Conservation (phyloP, 2,113 vertebrate species). For the Charadrius vociferus region DNA sequence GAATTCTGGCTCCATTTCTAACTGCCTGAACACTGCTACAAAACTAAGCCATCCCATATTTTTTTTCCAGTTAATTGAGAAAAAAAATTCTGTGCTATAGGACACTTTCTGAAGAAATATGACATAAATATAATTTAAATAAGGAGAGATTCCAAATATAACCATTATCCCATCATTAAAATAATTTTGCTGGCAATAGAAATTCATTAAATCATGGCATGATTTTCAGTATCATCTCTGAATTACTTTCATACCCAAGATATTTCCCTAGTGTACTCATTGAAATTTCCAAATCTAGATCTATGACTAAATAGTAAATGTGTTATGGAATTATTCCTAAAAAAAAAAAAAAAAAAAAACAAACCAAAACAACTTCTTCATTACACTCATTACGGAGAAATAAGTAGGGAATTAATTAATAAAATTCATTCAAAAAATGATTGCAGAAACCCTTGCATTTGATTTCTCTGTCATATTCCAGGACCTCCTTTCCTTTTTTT, state of each 20-base stretch:
- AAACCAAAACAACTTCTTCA: no score
- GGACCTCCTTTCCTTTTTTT: rapidly evolving
- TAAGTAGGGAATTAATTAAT: not conserved
- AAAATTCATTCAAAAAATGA: not conserved
- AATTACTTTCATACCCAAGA: not conserved
- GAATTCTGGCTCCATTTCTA: not conserved
- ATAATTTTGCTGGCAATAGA: not conserved
- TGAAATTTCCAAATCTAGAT: not conserved
- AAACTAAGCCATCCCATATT: not conserved
- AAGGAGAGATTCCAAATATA: not conserved
- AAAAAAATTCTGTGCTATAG: not conserved
- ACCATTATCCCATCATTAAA: not conserved
- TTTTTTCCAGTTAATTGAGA: not conserved
- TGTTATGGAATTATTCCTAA: not conserved
- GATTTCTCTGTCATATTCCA: not conserved
- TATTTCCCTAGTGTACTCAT: not conserved
- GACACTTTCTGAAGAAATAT: not conserved
- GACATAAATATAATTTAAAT: not conserved
- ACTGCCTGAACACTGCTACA: not conserved
- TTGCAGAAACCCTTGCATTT: not conserved
- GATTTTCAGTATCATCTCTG: not conserved
- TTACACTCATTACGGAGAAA: not conserved
- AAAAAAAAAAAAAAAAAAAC: no score
- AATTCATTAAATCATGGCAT: not conserved
- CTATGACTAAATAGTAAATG: not conserved